Evolutionary conservation across 2,113 vertebrate genomes (phyloP).

Genomic region (Caracal caracal): DNA sequence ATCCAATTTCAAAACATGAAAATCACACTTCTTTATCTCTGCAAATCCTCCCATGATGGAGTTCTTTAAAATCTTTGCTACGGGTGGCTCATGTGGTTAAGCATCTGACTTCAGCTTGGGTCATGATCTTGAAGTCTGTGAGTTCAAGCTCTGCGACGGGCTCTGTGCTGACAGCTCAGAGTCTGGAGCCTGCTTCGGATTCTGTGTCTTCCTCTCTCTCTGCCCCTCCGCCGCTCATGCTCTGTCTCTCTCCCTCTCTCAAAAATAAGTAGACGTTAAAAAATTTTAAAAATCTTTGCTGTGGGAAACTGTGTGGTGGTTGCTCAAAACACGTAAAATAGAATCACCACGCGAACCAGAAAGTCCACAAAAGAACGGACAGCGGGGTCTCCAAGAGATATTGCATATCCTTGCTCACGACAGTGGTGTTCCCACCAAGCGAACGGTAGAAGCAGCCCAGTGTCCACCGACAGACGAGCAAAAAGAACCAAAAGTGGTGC

Average conservation of each 20-base stretch:
- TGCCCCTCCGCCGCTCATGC: no score
- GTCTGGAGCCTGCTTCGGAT: no score
- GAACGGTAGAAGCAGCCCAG: not conserved
- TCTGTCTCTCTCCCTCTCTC: no score
- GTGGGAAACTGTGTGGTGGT: not conserved
- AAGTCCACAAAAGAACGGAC: not conserved
- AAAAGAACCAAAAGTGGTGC: rapidly evolving
- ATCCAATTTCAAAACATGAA: not conserved
- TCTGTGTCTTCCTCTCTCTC: no score
- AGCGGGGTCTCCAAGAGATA: not conserved
- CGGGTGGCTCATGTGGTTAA: no score
- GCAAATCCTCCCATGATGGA: not conserved
- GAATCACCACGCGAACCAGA: not conserved
- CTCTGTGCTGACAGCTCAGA: no score
- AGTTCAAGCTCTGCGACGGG: no score
- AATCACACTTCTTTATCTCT: not conserved
- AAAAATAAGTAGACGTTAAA: no score
- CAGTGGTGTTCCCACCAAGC: not conserved
- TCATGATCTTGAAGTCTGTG: no score
- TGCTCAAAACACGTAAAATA: not conserved
- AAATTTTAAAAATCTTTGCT: not conserved
- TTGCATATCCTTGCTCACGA: not conserved
- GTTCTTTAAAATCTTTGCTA: not conserved
- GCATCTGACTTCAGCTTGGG: no score
- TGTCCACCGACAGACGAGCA: rapidly evolving